Evolutionary conservation across 2,888 invertebrate species (phyloP), one percentile per base, ranked within the genome.

Genomic region (Drosophila anomalata): DNA sequence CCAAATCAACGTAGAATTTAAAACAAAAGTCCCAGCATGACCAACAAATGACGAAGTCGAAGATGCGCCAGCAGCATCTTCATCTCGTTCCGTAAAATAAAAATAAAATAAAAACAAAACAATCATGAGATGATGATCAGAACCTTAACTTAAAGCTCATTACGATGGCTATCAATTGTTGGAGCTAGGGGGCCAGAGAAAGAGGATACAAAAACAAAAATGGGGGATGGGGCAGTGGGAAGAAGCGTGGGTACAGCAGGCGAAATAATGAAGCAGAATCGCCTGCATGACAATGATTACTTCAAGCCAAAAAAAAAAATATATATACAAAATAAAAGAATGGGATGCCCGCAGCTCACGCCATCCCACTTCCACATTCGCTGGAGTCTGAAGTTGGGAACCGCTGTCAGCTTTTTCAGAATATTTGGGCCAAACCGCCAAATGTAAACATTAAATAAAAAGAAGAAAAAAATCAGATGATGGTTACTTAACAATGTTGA

Each of bases 261-360:
- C 70, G 65, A 84, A 80, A 87, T 73, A 84, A 80, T 69, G 84
- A 78, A 80, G 77, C 78, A 75, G 85, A 87, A 87, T 81, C 78
- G 80, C 85, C 81, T 75, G 85, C 85, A 81, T 87, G 87, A 80
- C 87, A 84, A 80, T 87, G 78, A 84, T 87, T 75, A 84, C 81
- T 62, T 29, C 62, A 68, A 68, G 67, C 56, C 62, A 69, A 59
- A 66, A 65, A 80, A 65, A 56, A 65, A 65, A 65, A 47, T 61
- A 65, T 53, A 65, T 44, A 71, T 44, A 54, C 5, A 72, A 41
- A 44, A 33, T 39, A n/a, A 63, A 41, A 62, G 57, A 36, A 42
- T 42, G 41, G 41, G 41, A 33, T 62, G 68, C 67, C 71, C 68
- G 54, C 73, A 71, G 68, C 60, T 51, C 58, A 54, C 53, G 62